Percentiles rank a stretch among this genome's conserved stretches.
These are phyloP conservation scores for Xiphorhynchus elegans DNA, from an alignment of 2,113 vertebrate genomes.

Conservation along the genomic window DNA sequence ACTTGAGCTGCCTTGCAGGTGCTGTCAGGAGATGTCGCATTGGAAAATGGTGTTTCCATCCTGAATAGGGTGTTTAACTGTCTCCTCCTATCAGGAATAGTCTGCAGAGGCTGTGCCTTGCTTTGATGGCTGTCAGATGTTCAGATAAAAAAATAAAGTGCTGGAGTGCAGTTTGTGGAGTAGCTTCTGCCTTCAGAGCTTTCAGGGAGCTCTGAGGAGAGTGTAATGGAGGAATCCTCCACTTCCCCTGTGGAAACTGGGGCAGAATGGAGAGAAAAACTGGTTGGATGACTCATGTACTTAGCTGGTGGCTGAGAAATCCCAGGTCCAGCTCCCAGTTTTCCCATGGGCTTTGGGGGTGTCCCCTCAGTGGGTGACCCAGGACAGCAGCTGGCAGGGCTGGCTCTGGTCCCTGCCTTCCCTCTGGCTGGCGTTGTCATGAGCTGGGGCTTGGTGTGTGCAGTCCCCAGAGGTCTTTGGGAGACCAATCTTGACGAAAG, in stretches of 20 bases:
- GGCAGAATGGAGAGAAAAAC: constrained; percentile 2
- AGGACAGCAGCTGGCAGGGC: background rate
- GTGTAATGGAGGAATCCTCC: background rate
- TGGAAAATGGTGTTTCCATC: background rate
- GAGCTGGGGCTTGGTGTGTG: accelerated
- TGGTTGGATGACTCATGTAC: background rate
- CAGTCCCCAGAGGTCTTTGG: background rate
- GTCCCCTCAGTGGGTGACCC: background rate
- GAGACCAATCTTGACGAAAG: background rate
- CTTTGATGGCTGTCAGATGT: constrained; percentile 6
- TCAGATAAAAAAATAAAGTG: background rate
- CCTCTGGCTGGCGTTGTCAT: background rate
- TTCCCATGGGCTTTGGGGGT: background rate
- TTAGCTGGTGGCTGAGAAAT: constrained; percentile 2
- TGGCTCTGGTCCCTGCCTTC: background rate
- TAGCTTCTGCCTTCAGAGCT: background rate
- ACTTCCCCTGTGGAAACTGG: constrained; percentile 10
- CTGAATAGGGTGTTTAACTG: background rate
- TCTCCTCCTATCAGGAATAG: background rate
- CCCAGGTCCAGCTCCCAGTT: background rate
- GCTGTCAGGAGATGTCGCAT: background rate
- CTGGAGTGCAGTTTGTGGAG: background rate
- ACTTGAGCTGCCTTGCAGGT: background rate
- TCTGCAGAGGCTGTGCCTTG: constrained; percentile 1
- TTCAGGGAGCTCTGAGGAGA: background rate